These are phyloP conservation scores for Leptinotarsa defecta DNA, from an alignment of 1,140 invertebrate genomes.

Conservation along the genomic window DNA sequence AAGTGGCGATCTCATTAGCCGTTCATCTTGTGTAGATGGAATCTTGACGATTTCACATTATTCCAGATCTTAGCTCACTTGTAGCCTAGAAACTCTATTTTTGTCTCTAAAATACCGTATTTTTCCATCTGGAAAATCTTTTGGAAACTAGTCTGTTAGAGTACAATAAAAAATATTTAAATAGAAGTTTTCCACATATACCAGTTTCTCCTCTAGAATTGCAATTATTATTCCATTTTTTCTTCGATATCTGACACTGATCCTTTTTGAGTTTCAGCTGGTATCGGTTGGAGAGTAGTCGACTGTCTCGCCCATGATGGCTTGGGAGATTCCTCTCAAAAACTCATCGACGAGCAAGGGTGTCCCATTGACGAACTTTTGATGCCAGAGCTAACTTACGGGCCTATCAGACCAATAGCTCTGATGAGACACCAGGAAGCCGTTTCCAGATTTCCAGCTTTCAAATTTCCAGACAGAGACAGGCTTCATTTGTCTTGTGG, in stretches of 20 bases:
- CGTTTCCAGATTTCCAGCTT: conserved; percentile 71
- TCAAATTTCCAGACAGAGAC: conserved; percentile 78
- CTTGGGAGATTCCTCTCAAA: conserved; percentile 70
- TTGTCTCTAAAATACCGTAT: too few relatives aligned
- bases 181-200: too few relatives aligned
- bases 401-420: conserved; percentile 48
- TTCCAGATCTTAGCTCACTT: too few relatives aligned
- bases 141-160: too few relatives aligned
- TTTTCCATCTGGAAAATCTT: too few relatives aligned
- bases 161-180: too few relatives aligned
- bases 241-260: neutral
- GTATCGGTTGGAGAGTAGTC: conserved; percentile 71
- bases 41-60: too few relatives aligned
- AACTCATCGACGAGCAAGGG: conserved; percentile 69
- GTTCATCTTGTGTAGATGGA: too few relatives aligned
- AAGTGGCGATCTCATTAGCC: too few relatives aligned
- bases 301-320: conserved; percentile 77
- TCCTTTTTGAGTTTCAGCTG: conserved; percentile 56
- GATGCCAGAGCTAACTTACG: conserved; percentile 58
- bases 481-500: conserved; percentile 72
- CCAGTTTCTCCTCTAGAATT: neutral
- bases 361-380: conserved; percentile 73
- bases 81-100: too few relatives aligned
- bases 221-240: neutral
- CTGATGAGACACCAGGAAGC: conserved; percentile 65